Percentiles rank a stretch among this genome's conserved stretches.
Conservation (phyloP, 2,113 vertebrate genomes). For the Lanius collurio region DNA sequence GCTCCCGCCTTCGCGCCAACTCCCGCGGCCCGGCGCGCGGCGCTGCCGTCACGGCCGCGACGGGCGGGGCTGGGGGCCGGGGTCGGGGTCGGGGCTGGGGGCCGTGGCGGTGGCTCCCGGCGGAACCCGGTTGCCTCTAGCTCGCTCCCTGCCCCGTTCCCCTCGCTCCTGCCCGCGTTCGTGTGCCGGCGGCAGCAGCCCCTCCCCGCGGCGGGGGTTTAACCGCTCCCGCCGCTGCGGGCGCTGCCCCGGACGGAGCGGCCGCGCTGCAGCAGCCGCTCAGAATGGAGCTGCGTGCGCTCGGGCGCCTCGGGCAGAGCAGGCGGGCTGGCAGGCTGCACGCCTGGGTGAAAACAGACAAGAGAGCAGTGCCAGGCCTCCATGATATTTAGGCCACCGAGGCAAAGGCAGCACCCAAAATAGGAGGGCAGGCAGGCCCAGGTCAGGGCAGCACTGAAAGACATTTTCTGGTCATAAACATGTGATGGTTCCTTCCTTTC, state of each 20-base stretch:
- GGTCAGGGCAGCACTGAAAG: fast-evolving
- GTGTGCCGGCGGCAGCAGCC: neutral
- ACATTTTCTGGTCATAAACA: fast-evolving
- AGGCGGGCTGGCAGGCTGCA: fast-evolving
- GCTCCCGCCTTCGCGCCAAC: too few relatives aligned
- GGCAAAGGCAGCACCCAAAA: fast-evolving
- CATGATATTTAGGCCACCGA: fast-evolving
- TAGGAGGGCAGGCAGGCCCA: fast-evolving
- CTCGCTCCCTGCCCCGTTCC: fast-evolving
- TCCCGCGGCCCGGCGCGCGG: too few relatives aligned
- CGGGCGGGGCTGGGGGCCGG: neutral
- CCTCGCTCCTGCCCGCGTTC: fast-evolving
- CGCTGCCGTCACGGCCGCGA: too few relatives aligned
- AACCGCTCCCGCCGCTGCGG: neutral
- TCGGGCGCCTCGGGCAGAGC: neutral
- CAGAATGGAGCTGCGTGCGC: fast-evolving
- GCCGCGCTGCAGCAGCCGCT: fast-evolving
- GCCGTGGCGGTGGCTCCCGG: neutral
- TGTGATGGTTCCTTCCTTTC: fast-evolving
- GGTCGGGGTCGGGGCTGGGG: neutral
- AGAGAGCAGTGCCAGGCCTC: neutral
- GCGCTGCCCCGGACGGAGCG: too few relatives aligned
- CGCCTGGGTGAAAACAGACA: fast-evolving
- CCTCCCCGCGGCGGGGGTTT: neutral
- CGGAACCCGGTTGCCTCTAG: fast-evolving